A percentile compares a stretch with the other conserved stretches of the same genome.
These are phyloP conservation scores for Ichneumoninae sp. DNA, from an alignment of 2,888 invertebrate species.

Conservation along the genomic window DNA sequence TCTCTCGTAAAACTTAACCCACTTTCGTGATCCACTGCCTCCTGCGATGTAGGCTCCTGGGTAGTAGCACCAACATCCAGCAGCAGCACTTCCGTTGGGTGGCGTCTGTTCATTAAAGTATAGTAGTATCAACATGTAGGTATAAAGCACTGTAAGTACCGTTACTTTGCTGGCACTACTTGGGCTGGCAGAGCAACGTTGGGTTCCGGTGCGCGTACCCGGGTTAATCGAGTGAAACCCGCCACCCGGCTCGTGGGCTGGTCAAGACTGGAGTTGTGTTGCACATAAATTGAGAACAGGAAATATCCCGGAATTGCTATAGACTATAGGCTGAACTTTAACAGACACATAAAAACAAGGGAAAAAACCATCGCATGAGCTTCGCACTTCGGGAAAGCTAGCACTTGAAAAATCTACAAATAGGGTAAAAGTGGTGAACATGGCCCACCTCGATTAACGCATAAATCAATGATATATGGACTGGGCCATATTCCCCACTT, in stretches of 20 bases:
- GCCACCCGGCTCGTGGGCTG: too few relatives aligned
- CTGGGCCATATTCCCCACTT: too few relatives aligned
- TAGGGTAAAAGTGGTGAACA: too few relatives aligned
- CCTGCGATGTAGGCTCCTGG: slow-evolving; percentile 26
- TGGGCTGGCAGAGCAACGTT: background rate
- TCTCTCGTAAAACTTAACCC: slow-evolving; percentile 66
- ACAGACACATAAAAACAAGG: too few relatives aligned
- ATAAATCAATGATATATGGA: too few relatives aligned
- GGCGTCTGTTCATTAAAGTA: slow-evolving; percentile 53
- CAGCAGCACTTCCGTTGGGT: slow-evolving; percentile 47
- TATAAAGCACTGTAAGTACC: background rate
- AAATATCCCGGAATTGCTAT: too few relatives aligned
- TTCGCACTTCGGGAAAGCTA: too few relatives aligned
- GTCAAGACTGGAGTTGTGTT: background rate
- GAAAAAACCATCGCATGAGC: too few relatives aligned
- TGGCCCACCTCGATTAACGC: too few relatives aligned
- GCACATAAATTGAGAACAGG: background rate
- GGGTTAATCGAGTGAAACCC: background rate
- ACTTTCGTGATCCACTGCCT: slow-evolving; percentile 56
- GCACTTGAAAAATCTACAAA: too few relatives aligned
- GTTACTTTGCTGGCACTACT: background rate
- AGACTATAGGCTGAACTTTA: too few relatives aligned
- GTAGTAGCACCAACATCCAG: slow-evolving; percentile 21
- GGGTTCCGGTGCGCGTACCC: background rate
- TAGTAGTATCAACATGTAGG: slow-evolving; percentile 39